Percentiles rank a stretch among this genome's conserved stretches.
phyloP scores from a whole-genome alignment of 2,113 vertebrate genomes.

The Aramus guarauna region DNA sequence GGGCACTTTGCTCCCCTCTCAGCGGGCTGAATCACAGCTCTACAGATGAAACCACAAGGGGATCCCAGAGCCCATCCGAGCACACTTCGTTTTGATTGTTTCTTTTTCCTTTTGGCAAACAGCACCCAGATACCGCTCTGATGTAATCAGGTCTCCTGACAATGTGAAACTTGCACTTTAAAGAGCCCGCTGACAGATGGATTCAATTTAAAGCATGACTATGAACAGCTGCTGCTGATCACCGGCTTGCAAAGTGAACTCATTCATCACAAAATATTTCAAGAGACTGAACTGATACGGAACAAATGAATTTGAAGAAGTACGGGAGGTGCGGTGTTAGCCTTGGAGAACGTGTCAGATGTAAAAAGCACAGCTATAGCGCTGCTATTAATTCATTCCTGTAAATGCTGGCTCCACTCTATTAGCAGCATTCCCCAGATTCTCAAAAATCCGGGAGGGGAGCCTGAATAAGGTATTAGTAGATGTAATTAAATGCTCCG shows the following conservation, averaged over 20 bases:
- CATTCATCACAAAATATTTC: slow-evolving; percentile 44
- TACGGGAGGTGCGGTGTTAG: neutral
- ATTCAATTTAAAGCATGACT: slow-evolving; percentile 24
- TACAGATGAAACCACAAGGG: neutral
- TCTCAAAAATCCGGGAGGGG: neutral
- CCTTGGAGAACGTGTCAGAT: neutral
- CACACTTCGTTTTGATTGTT: neutral
- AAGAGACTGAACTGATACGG: slow-evolving; percentile 18
- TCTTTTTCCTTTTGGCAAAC: neutral
- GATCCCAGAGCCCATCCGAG: neutral
- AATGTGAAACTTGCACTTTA: neutral
- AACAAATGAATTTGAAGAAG: slow-evolving; percentile 36
- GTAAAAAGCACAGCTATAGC: neutral
- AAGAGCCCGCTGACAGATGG: slow-evolving; percentile 28
- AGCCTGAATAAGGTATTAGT: neutral
- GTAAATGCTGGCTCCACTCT: neutral
- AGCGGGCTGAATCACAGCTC: neutral
- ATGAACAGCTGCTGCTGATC: slow-evolving; percentile 52
- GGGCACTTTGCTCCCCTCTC: neutral
- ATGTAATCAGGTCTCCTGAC: neutral
- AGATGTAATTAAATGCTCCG: neutral
- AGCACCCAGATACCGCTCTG: neutral
- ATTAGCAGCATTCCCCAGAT: neutral
- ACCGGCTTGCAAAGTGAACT: neutral
- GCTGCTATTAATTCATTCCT: slow-evolving; percentile 12